These are phyloP conservation scores for Campoplex nolae DNA, from an alignment of 2,888 invertebrate genomes.

Conservation along the genomic window DNA sequence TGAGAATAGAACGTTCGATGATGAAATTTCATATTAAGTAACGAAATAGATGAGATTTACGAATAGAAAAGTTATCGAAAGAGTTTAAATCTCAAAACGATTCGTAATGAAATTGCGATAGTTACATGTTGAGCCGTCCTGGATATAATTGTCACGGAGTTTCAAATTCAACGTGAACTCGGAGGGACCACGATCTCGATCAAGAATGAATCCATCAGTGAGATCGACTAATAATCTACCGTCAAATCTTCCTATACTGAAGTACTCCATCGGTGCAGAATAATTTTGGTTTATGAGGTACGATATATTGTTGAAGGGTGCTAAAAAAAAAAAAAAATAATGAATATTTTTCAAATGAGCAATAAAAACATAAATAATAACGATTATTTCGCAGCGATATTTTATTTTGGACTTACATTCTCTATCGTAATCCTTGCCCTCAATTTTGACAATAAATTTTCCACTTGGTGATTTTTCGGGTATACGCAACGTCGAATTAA, in stretches of 20 bases:
- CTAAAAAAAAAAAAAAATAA: constrained; percentile 69
- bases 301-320: constrained; percentile 86
- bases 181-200: constrained; percentile 85
- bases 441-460: constrained; percentile 83
- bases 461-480: constrained; percentile 85
- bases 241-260: constrained; percentile 85
- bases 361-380: background rate
- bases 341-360: background rate
- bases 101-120: background rate
- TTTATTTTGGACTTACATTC: constrained; percentile 84
- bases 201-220: constrained; percentile 84
- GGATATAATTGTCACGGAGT: constrained; percentile 86
- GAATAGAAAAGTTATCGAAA: background rate
- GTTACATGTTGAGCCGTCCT: constrained; percentile 82
- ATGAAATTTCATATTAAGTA: background rate
- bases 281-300: constrained; percentile 86
- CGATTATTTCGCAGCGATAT: background rate
- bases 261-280: constrained; percentile 85
- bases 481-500: constrained; percentile 83
- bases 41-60: background rate
- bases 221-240: constrained; percentile 85
- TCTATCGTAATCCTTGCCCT: constrained; percentile 86
- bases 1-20: background rate
- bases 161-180: constrained; percentile 85
- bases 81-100: background rate